Conservation (phyloP, 2,888 invertebrate species). For the Cosmia pyralina region DNA sequence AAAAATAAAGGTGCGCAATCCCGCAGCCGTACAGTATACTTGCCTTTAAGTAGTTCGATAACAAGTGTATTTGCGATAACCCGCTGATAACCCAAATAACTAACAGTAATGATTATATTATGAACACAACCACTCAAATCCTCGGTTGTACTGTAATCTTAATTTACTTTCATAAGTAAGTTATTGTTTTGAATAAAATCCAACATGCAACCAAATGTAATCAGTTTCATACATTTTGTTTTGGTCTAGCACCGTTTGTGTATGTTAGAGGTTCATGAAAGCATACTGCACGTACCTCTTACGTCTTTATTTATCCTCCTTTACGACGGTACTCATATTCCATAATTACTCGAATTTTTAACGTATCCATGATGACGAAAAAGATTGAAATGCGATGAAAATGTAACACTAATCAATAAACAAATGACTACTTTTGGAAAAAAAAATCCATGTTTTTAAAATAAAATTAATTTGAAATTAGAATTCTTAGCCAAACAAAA, state of each 20-base stretch:
- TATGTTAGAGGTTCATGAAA: too few species aligned
- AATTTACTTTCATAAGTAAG: slow-evolving; percentile 26
- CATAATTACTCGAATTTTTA: too few species aligned
- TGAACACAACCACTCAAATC: slow-evolving; percentile 31
- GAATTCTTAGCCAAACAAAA: too few species aligned
- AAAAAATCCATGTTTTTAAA: too few species aligned
- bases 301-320: too few species aligned
- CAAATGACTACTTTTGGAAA: too few species aligned
- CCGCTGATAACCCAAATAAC: slow-evolving; percentile 60
- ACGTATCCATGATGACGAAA: too few species aligned
- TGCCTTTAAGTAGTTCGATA: slow-evolving; percentile 44
- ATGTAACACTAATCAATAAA: too few species aligned
- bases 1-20: slow-evolving; percentile 17
- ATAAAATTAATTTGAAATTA: too few species aligned
- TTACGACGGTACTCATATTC: too few species aligned
- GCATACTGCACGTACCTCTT: too few species aligned
- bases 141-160: slow-evolving; percentile 27
- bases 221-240: background rate
- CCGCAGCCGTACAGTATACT: background rate
- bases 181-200: background rate
- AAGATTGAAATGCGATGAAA: too few species aligned
- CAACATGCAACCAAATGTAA: background rate
- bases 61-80: slow-evolving; percentile 48
- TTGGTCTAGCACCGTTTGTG: background rate
- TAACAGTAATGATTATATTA: slow-evolving; percentile 37